Base-by-base conservation (phyloP, 2,797 vertebrate species). In the Otolemur crassicaudatus region DNA sequence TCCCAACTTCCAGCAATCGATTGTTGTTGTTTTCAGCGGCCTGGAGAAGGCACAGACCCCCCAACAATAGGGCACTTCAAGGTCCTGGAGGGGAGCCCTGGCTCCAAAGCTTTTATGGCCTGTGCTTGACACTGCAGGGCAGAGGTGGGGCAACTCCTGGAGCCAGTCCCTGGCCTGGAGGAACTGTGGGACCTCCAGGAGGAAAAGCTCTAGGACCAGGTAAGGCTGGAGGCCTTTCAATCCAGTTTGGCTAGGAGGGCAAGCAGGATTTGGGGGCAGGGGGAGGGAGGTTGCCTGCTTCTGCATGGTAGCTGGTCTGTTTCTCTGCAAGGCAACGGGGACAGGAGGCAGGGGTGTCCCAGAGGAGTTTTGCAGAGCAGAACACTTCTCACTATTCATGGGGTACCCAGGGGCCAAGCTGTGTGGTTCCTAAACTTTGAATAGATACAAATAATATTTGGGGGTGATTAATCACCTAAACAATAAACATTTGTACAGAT, bases 1-100 rank as follows among this genome's bases (percentile, higher is more conserved):
- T 88, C 91, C 95, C 79, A 58, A 22, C 75, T 49, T 23, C 76
- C 43, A 13, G 81, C 81, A 13, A 1, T 34, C 22, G 2, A 1
- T 29, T n/a, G 69, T 60, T 67, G 88, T 85, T 88, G 81, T 72
- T 96, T 88, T 85, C 81, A 43, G 46, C 70, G 56, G 23, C 69
- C 76, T 40, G 0, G 5, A 56, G 93, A 75, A 37, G 72, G 25
- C 49, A 19, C 60, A 81, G 20, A 20, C 5, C n/a, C n/a, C 70
- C 31, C 63, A 46, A 4, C 53, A 87, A 1, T 13, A 20, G 77
- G 58, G 69, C 23, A 3, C 53, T 75, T 31, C 0, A 3, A 46
- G 83, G 79, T 12, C 43, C 46, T 5, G 8, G 31, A 13, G 56
- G 37, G 53, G 63, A 65, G 73, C 65, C 56, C 29, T 0, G 37